phyloP scores from a whole-genome alignment of 2,888 invertebrate genomes.

The Chymomyza caudatula region DNA sequence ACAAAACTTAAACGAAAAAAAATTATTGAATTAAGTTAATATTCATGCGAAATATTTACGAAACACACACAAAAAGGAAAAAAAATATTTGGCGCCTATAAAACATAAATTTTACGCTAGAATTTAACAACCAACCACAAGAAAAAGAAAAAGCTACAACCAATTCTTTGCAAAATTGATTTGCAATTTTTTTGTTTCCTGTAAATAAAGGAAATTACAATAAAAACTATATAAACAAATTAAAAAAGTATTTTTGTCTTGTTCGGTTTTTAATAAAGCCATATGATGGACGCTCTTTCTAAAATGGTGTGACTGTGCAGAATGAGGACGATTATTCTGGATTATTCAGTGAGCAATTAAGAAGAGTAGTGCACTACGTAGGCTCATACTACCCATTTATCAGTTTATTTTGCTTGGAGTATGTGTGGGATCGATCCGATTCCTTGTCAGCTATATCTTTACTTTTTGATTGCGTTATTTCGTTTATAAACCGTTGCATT shows the following conservation, averaged over 20 bases:
- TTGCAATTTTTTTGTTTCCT: constrained; percentile 68
- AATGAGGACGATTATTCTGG: no score
- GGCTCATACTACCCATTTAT: no score
- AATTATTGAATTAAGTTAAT: constrained; percentile 42
- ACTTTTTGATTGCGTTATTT: no score
- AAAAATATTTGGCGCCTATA: constrained; percentile 30
- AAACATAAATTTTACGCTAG: constrained; percentile 41
- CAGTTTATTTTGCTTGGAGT: no score
- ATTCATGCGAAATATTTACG: constrained; percentile 37
- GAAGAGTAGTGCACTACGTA: no score
- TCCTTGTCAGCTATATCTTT: no score
- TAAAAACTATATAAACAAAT: constrained; percentile 44
- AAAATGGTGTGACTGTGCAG: no score
- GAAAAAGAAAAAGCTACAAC: constrained; percentile 55
- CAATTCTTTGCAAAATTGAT: constrained; percentile 63
- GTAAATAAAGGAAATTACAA: constrained; percentile 71
- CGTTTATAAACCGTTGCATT: no score
- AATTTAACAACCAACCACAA: constrained; percentile 47
- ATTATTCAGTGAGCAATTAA: no score
- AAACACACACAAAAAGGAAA: constrained; percentile 28
- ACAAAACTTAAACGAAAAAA: constrained; percentile 25
- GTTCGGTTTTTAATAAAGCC: no score
- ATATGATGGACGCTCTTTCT: no score
- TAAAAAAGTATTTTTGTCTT: neutral
- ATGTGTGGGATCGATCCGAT: no score